Evolutionary conservation across 2,888 invertebrate genomes (phyloP).

Genomic region (Erebia palarica): DNA sequence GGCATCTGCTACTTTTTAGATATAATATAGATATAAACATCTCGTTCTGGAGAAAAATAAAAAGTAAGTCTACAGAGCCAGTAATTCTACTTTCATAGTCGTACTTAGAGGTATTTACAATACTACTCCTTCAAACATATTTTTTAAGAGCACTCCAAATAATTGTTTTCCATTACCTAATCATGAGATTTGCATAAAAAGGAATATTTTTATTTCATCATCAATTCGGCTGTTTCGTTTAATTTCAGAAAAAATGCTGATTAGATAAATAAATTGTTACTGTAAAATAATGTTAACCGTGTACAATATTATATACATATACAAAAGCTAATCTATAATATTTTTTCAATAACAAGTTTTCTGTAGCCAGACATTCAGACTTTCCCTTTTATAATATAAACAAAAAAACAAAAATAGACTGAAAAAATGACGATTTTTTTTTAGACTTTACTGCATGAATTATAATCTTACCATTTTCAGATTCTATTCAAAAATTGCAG

Average conservation of each 20-base stretch:
- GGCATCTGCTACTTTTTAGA: too few species aligned
- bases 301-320: too few species aligned
- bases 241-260: too few species aligned
- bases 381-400: background rate
- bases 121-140: too few species aligned
- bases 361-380: background rate
- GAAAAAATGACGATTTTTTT: conserved; percentile 1
- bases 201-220: too few species aligned
- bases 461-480: background rate
- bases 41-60: background rate
- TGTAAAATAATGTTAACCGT: background rate
- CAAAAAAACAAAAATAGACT: background rate
- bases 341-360: background rate
- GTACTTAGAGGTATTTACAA: background rate
- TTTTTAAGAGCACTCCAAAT: too few species aligned
- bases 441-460: background rate
- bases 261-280: too few species aligned
- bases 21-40: too few species aligned
- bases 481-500: background rate
- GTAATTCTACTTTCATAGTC: background rate
- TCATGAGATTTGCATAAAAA: too few species aligned
- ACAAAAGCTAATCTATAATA: background rate
- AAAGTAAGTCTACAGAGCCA: too few species aligned
- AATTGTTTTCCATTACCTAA: too few species aligned
- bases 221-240: too few species aligned